A percentile compares a stretch with the other conserved stretches of the same genome.
phyloP scores from a whole-genome alignment of 92 coral and sea anemone genomes.

The Zoanthus sociatus region DNA sequence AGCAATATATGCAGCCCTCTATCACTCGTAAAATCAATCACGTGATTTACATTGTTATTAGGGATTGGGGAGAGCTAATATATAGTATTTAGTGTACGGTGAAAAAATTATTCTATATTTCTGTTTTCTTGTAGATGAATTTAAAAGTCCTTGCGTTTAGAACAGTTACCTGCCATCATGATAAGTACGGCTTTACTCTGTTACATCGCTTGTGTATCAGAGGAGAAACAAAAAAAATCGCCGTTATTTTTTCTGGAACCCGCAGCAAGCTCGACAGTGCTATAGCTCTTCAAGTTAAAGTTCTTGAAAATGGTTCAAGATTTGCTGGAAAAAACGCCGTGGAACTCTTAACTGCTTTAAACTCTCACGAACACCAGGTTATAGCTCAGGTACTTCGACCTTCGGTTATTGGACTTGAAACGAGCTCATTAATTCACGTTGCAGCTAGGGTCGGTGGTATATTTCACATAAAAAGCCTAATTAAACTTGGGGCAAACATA shows the following conservation, averaged over 20 bases:
- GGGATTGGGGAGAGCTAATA: no score
- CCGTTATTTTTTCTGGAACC: background rate
- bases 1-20: no score
- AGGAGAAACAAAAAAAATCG: constrained; percentile 25
- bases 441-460: constrained; percentile 30
- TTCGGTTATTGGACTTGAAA: constrained; percentile 41
- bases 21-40: no score
- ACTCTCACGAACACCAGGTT: constrained; percentile 13
- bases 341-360: constrained; percentile 20
- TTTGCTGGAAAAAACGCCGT: constrained; percentile 44
- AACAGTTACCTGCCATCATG: constrained; percentile 36
- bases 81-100: no score
- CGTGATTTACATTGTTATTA: no score
- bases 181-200: constrained; percentile 32
- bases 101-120: background rate
- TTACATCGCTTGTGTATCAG: constrained; percentile 33
- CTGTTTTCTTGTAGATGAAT: constrained; percentile 26
- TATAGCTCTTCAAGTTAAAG: constrained; percentile 35
- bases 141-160: constrained; percentile 31
- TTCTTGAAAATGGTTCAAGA: constrained; percentile 28
- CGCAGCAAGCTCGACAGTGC: constrained; percentile 31
- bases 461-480: constrained; percentile 33
- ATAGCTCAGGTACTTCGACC: constrained; percentile 41
- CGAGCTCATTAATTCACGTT: constrained; percentile 34
- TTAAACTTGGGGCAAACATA: constrained; percentile 37